Evolutionary conservation across 1,140 invertebrate species (phyloP), one percentile per base, ranked within the genome.

Genomic region (Zaprionus kolodkinae): DNA sequence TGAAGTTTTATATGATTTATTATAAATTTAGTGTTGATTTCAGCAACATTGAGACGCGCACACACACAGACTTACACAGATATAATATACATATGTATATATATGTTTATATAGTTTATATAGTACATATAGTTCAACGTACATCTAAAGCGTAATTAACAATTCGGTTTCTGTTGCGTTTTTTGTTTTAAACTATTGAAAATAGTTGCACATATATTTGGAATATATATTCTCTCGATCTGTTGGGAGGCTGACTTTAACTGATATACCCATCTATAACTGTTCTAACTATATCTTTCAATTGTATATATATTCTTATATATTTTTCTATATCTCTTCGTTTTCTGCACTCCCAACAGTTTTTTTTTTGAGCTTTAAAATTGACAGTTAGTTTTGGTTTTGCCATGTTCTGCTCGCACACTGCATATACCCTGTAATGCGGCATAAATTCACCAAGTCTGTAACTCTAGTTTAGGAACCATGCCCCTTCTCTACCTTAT

Each of bases 31-130:
- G 71, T 88, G 74, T 78, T 81, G 80, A 85, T 84, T 88, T 89
- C 81, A 88, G 85, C 85, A 88, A 89, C 85, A 89, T 89, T 88
- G 85, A 88, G 78, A 88, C 80, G 68, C 61, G 67, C 66, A 81
- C 68, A 79, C 76, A 63, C 73, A 68, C 59, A 86, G 67, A 72
- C 59, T 75, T 65, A 57, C 56, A 67, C 12, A 62, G 11, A 48
- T 11, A 50, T 36, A 36, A 50, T 36, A 36, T 54, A 67, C 15
- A 30, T 36, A 15, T 30, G 3, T 30, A 17, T 36, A 6, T 40
- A n/a, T 11, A 45, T 11, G 38, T 54, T 27, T 43, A 67, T 35
- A n/a, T 38, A 15, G 12, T 1, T 15, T 45, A 43, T 15, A n/a
- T 43, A 25, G 21, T 10, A 17, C 40, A 45, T 45, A 45, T 45